Conservation (phyloP, 2,113 vertebrate genomes). For the Sclerurus mexicanus region DNA sequence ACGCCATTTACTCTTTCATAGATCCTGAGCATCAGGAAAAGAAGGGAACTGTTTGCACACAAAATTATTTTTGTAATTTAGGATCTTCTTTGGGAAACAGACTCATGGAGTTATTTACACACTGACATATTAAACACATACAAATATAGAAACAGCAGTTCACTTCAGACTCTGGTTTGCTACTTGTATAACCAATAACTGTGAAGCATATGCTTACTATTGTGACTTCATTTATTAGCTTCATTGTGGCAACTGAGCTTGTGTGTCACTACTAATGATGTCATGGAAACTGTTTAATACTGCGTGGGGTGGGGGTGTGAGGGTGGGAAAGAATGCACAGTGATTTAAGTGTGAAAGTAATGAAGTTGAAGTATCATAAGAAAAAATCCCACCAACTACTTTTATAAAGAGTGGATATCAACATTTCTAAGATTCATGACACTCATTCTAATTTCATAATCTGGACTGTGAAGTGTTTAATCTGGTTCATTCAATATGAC, state of each 20-base stretch:
- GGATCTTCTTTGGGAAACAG: background rate
- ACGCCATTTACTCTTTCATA: background rate
- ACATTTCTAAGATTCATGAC: background rate
- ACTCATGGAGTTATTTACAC: background rate
- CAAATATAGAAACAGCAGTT: background rate
- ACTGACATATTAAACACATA: background rate
- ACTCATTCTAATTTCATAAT: background rate
- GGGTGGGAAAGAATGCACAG: background rate
- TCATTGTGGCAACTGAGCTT: background rate
- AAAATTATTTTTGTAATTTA: background rate
- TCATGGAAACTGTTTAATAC: background rate
- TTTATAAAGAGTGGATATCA: background rate
- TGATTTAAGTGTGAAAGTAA: background rate
- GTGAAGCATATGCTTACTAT: background rate
- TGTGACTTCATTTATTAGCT: background rate
- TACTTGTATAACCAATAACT: background rate
- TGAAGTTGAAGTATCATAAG: background rate
- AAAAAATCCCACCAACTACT: background rate
- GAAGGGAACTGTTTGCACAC: background rate
- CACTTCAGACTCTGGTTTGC: background rate
- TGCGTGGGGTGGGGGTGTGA: rapidly evolving
- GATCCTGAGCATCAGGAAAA: background rate
- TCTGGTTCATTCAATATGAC: background rate
- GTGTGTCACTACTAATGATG: background rate
- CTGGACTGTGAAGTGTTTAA: background rate